Evolutionary conservation across 2,888 invertebrate species (phyloP).

Genomic region (Mactromeris polynyma): DNA sequence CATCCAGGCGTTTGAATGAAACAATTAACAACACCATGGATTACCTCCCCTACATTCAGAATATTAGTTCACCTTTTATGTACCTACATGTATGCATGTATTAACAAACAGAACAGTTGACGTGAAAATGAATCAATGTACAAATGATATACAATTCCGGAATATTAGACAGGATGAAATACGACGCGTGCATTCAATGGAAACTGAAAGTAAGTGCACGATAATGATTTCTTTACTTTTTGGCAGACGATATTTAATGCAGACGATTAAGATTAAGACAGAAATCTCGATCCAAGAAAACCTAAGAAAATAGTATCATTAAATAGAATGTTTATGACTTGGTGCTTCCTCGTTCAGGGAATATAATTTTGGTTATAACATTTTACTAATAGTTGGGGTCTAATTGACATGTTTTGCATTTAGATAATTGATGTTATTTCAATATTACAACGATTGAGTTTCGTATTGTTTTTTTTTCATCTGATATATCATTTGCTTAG

Average conservation of each 20-base stretch:
- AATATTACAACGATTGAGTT: no score
- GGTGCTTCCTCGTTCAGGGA: no score
- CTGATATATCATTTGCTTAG: no score
- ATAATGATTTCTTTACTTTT: background rate
- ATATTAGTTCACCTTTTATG: background rate
- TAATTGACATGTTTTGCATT: no score
- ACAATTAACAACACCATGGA: background rate
- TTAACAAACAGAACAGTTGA: background rate
- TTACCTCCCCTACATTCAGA: background rate
- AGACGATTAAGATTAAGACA: background rate
- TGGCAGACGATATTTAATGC: background rate
- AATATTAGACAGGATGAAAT: constrained; percentile 49
- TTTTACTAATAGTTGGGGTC: no score
- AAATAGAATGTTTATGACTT: background rate
- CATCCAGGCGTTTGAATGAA: background rate
- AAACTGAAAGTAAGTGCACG: constrained; percentile 57
- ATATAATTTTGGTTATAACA: no score
- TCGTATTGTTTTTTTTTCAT: no score
- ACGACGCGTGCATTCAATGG: constrained; percentile 43
- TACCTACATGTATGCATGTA: background rate
- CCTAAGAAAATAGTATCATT: no score
- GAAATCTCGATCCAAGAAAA: background rate
- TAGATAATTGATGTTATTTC: no score
- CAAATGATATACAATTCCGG: constrained; percentile 42
- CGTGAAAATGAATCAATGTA: background rate